A percentile compares a stretch with the other conserved stretches of the same genome.
Evolutionary conservation across 2,888 invertebrate species (phyloP).

Genomic region (Megalurothrips usitatus): DNA sequence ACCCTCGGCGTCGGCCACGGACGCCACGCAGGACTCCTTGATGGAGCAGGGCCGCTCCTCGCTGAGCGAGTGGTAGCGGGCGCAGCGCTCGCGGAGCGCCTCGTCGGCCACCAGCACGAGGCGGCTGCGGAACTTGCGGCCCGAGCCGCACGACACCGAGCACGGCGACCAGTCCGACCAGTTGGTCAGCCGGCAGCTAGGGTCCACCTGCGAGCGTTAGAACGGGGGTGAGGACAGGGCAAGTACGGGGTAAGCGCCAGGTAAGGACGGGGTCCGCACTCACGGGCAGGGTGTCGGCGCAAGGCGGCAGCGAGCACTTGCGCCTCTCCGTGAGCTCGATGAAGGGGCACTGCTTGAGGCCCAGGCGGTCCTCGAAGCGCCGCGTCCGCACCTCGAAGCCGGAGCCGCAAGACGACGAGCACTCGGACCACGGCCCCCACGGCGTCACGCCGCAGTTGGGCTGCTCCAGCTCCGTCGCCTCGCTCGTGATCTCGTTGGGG

Average conservation of each 20-base stretch:
- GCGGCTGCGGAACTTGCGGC: slow-evolving; percentile 68
- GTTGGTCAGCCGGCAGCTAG: slow-evolving; percentile 64
- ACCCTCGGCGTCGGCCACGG: background rate
- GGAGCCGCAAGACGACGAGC: slow-evolving; percentile 78
- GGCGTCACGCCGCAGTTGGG: slow-evolving; percentile 62
- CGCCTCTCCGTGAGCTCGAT: slow-evolving; percentile 72
- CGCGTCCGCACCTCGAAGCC: slow-evolving; percentile 72
- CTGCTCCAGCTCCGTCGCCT: slow-evolving; percentile 47
- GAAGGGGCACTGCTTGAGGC: slow-evolving; percentile 75
- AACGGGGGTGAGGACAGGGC: background rate
- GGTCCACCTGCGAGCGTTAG: slow-evolving; percentile 44
- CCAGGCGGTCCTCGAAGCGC: slow-evolving; percentile 68
- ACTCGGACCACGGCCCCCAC: slow-evolving; percentile 81
- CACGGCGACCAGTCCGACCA: slow-evolving; percentile 95
- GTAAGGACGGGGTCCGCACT: too few species aligned
- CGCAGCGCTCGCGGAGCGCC: background rate
- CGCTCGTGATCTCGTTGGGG: background rate
- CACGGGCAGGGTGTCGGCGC: slow-evolving; percentile 43
- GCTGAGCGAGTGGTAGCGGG: slow-evolving; percentile 7
- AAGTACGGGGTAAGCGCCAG: background rate
- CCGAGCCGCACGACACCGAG: slow-evolving; percentile 81
- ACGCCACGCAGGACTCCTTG: slow-evolving; percentile 5
- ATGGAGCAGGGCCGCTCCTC: slow-evolving; percentile 23
- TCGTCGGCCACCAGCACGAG: slow-evolving; percentile 58
- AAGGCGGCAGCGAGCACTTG: slow-evolving; percentile 70